These are phyloP conservation scores for Drosophila setosimentum DNA, from an alignment of 2,888 invertebrate genomes.

Conservation along the genomic window DNA sequence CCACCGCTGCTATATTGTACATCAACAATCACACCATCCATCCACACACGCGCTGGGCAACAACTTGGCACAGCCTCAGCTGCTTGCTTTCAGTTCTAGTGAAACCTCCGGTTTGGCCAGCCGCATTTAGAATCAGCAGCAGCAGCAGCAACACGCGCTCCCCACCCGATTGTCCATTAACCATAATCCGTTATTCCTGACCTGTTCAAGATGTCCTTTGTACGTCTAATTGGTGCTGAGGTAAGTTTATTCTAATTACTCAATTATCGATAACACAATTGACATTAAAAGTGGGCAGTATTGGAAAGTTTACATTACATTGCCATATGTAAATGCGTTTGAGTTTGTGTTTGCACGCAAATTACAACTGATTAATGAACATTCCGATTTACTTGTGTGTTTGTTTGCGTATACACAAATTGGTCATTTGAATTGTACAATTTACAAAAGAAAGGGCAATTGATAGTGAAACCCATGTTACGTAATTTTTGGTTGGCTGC, in stretches of 20 bases:
- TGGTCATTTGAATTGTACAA: conserved; percentile 17
- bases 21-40: conserved; percentile 56
- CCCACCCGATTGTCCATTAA: conserved; percentile 43
- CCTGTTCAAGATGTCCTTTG: conserved; percentile 77
- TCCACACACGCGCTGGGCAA: conserved; percentile 38
- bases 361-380: conserved; percentile 5
- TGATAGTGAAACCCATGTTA: conserved; percentile 42
- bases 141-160: conserved; percentile 28
- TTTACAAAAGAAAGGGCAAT: conserved; percentile 13
- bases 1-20: conserved; percentile 8
- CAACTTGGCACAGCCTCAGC: conserved; percentile 66
- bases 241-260: conserved; percentile 62
- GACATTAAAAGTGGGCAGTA: not conserved
- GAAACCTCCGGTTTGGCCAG: conserved; percentile 73
- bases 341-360: conserved; percentile 17
- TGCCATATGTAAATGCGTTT: conserved; percentile 3
- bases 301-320: conserved; percentile 15
- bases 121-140: conserved; percentile 26
- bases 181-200: conserved; percentile 26
- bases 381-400: not conserved
- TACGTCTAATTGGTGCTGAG: conserved; percentile 83
- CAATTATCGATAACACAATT: conserved; percentile 31
- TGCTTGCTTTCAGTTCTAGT: conserved; percentile 79
- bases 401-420: conserved; percentile 11
- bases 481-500: conserved; percentile 45